phyloP scores from a whole-genome alignment of 1,140 invertebrate species.

The Wiebesia pumilae region DNA sequence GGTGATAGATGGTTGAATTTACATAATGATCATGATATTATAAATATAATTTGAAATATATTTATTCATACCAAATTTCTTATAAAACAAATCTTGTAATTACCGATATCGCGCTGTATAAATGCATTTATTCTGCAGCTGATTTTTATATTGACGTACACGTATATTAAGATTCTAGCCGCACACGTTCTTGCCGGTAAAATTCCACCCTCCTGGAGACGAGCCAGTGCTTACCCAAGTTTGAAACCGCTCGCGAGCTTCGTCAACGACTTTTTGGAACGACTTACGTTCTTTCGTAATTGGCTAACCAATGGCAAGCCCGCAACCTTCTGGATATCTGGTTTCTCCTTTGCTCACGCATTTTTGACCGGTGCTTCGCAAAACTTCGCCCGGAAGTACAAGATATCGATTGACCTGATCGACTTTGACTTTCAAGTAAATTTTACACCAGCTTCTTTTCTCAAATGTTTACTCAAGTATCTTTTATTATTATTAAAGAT shows the following conservation, averaged over 20 bases:
- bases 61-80: too few species aligned
- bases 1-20: too few species aligned
- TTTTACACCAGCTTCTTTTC: background rate
- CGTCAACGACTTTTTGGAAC: conserved; percentile 87
- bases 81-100: too few species aligned
- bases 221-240: conserved; percentile 89
- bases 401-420: conserved; percentile 91
- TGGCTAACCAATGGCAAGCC: conserved; percentile 90
- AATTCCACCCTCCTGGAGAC: conserved; percentile 87
- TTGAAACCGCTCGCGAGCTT: conserved; percentile 92
- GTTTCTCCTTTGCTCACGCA: conserved; percentile 95
- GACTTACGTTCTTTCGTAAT: conserved; percentile 84
- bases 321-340: conserved; percentile 91
- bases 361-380: conserved; percentile 94
- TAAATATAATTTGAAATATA: too few species aligned
- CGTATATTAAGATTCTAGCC: conserved; percentile 73
- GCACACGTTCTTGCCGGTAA: conserved; percentile 82
- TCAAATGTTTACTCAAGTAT: too few species aligned
- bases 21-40: too few species aligned
- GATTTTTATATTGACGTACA: background rate
- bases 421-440: conserved; percentile 86
- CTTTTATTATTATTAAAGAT: too few species aligned
- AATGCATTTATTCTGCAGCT: too few species aligned
- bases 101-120: too few species aligned
- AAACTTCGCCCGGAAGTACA: conserved; percentile 91